These are phyloP conservation scores for Penelope pileata DNA, from an alignment of 2,113 vertebrate genomes.

Conservation along the genomic window DNA sequence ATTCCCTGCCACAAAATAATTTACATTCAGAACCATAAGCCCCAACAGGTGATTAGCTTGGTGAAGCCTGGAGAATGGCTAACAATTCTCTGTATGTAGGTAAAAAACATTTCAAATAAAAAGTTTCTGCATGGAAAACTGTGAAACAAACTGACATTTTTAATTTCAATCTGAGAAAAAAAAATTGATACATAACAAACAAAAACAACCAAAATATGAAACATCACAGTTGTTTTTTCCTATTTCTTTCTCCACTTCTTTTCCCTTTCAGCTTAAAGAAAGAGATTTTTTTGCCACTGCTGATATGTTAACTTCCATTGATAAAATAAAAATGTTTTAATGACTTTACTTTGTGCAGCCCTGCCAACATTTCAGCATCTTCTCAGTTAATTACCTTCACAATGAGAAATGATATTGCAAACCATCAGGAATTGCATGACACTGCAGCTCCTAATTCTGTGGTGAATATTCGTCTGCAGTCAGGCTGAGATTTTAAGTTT, in stretches of 20 bases:
- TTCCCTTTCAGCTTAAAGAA: neutral
- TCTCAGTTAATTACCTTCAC: neutral
- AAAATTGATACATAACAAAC: neutral
- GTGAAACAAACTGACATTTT: neutral
- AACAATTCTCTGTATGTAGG: neutral
- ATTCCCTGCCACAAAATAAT: neutral
- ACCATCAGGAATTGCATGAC: neutral
- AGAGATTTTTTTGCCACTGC: neutral
- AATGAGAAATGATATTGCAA: neutral
- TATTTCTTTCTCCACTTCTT: neutral
- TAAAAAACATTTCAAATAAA: neutral
- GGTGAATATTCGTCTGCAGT: neutral
- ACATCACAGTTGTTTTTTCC: neutral
- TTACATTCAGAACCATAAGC: neutral
- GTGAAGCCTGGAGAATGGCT: neutral
- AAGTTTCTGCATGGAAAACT: neutral
- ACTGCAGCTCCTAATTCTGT: neutral
- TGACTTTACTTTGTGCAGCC: neutral
- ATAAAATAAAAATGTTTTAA: neutral
- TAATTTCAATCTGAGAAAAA: neutral
- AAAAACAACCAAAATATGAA: neutral
- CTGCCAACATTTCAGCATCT: neutral
- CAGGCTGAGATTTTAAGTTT: neutral
- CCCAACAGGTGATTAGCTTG: neutral
- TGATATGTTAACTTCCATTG: neutral